A percentile compares a stretch with the other conserved stretches of the same genome.
Conservation (phyloP, 1,140 invertebrate species). For the Myzus persicae region DNA sequence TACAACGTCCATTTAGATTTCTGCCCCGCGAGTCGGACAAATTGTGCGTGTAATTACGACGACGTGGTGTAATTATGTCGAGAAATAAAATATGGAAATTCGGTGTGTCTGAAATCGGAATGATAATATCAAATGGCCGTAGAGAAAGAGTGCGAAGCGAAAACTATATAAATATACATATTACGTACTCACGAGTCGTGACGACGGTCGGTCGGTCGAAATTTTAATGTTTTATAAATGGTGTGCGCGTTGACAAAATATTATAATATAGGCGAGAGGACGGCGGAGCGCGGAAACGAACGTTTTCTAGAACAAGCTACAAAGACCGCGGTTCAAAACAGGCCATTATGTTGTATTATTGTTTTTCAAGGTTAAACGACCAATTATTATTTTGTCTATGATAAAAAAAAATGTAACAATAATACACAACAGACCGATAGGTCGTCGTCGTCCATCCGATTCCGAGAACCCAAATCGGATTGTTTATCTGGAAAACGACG, state of each 20-base stretch:
- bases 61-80: not conserved
- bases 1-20: not conserved
- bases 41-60: not conserved
- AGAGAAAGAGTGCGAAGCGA: not conserved
- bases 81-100: not conserved
- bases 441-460: not conserved
- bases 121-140: not conserved
- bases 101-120: not conserved
- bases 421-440: not conserved
- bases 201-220: not conserved
- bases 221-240: not conserved
- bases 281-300: not conserved
- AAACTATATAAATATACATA: not conserved
- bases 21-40: not conserved
- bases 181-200: not conserved
- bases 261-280: not conserved
- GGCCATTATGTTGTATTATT: conserved; percentile 9
- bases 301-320: conserved; percentile 22
- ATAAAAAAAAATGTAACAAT: not conserved
- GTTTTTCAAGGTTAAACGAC: conserved; percentile 35
- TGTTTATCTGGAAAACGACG: not conserved
- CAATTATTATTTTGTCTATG: conserved; percentile 20
- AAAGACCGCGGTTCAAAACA: not conserved
- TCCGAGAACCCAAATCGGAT: not conserved
- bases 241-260: not conserved